phyloP scores from a whole-genome alignment of 2,888 invertebrate species.

The Caenorhabditis doughertyi region DNA sequence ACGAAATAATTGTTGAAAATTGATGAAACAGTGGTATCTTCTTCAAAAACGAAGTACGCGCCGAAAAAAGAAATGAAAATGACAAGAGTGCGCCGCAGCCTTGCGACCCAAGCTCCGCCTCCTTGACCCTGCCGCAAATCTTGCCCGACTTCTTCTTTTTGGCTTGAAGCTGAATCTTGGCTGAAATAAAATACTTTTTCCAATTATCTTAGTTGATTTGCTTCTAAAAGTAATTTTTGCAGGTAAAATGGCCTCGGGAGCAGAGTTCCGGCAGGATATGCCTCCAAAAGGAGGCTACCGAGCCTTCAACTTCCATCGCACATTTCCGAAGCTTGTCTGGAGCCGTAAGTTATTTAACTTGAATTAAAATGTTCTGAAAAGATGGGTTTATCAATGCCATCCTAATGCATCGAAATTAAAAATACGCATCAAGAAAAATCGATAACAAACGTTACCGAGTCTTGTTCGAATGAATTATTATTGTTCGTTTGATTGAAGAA shows the following conservation, averaged over 20 bases:
- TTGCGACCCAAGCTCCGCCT: slow-evolving; percentile 38
- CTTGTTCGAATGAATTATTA: no score
- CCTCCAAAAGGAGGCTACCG: slow-evolving; percentile 94
- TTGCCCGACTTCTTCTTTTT: slow-evolving; percentile 11
- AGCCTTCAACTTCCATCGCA: slow-evolving; percentile 86
- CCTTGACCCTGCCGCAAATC: slow-evolving; percentile 33
- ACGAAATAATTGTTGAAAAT: neutral
- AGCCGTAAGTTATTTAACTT: slow-evolving; percentile 75
- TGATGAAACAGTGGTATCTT: neutral
- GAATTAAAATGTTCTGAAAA: neutral
- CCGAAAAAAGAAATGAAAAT: slow-evolving; percentile 1
- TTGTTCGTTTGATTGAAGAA: no score
- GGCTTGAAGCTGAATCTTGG: neutral
- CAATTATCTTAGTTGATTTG: neutral
- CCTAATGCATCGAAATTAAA: no score
- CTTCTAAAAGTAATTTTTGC: neutral
- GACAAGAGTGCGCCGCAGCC: slow-evolving; percentile 11
- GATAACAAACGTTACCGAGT: no score
- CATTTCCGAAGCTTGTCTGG: slow-evolving; percentile 81
- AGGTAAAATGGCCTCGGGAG: slow-evolving; percentile 66
- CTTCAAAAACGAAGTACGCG: slow-evolving; percentile 15
- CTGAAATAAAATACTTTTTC: neutral
- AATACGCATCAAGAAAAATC: no score
- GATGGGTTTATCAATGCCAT: no score
- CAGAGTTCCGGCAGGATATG: slow-evolving; percentile 88